Conservation (phyloP, 2,113 vertebrate genomes). For the Neomonachus schauinslandi region DNA sequence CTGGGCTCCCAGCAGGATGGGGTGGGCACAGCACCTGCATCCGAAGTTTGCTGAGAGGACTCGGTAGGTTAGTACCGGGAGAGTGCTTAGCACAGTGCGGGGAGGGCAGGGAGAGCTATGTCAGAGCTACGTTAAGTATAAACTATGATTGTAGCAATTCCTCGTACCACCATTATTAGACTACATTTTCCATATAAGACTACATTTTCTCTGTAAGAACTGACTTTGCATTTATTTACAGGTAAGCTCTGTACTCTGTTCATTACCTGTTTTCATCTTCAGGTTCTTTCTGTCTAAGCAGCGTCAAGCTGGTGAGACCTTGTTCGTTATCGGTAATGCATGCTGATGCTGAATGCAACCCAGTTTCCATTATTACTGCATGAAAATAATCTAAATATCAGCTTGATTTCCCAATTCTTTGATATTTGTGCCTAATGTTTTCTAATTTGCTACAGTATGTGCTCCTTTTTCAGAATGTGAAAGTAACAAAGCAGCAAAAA, state of each 20-base stretch:
- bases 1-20: neutral
- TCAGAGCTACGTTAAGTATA: accelerated
- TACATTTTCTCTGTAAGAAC: neutral
- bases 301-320: neutral
- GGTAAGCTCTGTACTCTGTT: neutral
- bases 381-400: neutral
- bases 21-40: neutral
- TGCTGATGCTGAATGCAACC: neutral
- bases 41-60: neutral
- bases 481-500: constrained; percentile 21
- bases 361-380: neutral
- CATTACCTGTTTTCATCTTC: neutral
- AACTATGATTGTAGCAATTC: neutral
- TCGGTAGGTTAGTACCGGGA: accelerated
- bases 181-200: neutral
- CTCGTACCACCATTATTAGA: neutral
- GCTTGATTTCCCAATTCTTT: neutral
- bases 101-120: accelerated
- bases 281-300: neutral
- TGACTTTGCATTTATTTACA: neutral
- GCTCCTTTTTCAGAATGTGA: constrained; percentile 34
- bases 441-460: neutral
- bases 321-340: neutral
- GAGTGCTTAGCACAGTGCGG: accelerated
- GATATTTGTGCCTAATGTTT: neutral